Percentiles rank a stretch among this genome's conserved stretches.
phyloP scores from a whole-genome alignment of 2,113 vertebrate species.

The Zootoca vivipara region DNA sequence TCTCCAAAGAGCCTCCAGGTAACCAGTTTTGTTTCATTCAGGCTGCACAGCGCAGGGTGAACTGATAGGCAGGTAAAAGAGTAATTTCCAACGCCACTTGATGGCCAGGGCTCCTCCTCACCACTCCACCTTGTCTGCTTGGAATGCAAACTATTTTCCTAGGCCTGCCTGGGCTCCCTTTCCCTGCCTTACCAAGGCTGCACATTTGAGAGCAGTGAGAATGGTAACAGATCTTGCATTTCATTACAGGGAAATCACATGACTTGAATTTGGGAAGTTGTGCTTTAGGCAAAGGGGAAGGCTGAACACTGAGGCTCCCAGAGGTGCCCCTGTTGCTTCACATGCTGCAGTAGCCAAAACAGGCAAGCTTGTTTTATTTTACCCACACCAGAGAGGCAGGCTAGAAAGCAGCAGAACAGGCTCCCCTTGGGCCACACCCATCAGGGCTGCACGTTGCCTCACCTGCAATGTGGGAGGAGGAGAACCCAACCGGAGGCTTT shows the following conservation, averaged over 20 bases:
- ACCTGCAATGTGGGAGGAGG: no score
- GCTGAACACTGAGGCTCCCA: no score
- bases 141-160: neutral
- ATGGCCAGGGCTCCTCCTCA: neutral
- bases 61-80: neutral
- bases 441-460: neutral
- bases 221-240: neutral
- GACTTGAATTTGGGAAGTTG: neutral
- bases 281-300: neutral
- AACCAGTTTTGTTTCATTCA: neutral
- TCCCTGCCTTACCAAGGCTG: neutral
- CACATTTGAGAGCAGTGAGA: neutral
- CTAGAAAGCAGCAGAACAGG: neutral
- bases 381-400: neutral
- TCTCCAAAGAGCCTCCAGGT: neutral
- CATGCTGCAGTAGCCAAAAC: no score
- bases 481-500: neutral
- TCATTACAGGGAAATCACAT: neutral
- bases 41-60: neutral
- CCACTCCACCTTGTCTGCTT: neutral
- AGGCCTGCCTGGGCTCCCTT: neutral
- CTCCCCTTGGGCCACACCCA: neutral
- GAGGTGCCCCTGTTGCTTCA: no score
- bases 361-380: no score
- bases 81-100: no score